phyloP scores from a whole-genome alignment of 2,113 vertebrate genomes.

The Carettochelys insculpta region DNA sequence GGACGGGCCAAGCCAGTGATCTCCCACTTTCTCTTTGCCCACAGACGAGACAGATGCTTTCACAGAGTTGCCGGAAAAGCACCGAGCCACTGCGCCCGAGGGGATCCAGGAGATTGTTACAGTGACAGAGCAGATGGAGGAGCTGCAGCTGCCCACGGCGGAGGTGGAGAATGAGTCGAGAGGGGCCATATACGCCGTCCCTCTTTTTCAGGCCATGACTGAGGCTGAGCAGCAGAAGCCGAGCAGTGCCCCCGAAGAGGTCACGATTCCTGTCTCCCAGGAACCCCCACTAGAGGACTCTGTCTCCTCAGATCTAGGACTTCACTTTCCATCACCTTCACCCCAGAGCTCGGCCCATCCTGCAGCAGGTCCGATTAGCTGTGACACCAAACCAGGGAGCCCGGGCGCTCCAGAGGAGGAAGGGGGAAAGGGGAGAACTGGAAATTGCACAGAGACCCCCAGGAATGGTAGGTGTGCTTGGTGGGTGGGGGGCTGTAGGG shows the following conservation, averaged over 20 bases:
- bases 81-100: constrained; percentile 74
- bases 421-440: neutral
- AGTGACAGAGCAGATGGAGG: constrained; percentile 80
- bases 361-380: constrained; percentile 6
- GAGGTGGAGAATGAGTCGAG: constrained; percentile 81
- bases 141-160: constrained; percentile 72
- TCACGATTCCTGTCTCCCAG: neutral
- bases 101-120: constrained; percentile 80
- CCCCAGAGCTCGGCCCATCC: neutral
- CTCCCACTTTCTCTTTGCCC: constrained; percentile 68
- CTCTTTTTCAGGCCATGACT: constrained; percentile 69
- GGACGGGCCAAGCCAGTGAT: constrained; percentile 39
- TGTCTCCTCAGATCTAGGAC: constrained; percentile 3
- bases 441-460: neutral
- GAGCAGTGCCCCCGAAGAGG: constrained; percentile 63
- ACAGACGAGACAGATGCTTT: constrained; percentile 70
- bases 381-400: neutral
- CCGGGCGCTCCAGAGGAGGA: constrained; percentile 1
- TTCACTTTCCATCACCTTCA: neutral
- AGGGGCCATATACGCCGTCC: constrained; percentile 80
- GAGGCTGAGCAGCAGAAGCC: constrained; percentile 47
- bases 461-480: neutral
- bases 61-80: constrained; percentile 71
- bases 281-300: constrained; percentile 1
- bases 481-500: neutral